Conservation (phyloP, 1,140 invertebrate genomes). For the Macrosteles quadrilineatus region DNA sequence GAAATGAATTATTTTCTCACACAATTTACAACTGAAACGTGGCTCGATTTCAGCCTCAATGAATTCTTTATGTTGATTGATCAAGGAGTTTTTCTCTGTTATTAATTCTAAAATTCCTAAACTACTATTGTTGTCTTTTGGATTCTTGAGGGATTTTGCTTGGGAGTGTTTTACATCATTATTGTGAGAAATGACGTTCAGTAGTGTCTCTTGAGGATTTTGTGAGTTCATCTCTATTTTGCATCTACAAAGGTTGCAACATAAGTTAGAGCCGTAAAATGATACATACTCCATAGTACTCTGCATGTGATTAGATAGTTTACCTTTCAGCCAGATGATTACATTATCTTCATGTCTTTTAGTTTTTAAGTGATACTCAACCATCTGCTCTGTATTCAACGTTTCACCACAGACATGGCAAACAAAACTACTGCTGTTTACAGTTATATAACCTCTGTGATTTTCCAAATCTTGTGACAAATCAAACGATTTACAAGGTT, state of each 20-base stretch:
- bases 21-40: neutral
- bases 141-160: neutral
- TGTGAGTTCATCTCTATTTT: neutral
- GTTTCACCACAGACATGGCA: neutral
- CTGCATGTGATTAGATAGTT: neutral
- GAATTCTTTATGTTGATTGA: neutral
- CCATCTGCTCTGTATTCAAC: neutral
- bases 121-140: neutral
- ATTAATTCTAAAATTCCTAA: neutral
- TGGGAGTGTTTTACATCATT: neutral
- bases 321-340: neutral
- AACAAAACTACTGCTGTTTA: neutral
- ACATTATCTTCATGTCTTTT: neutral
- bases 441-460: too few species aligned
- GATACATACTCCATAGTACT: neutral
- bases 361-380: neutral
- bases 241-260: constrained; percentile 1
- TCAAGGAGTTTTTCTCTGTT: neutral
- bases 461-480: too few species aligned
- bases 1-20: neutral
- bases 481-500: too few species aligned
- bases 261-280: constrained; percentile 1
- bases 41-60: neutral
- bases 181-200: neutral
- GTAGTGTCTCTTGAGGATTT: neutral